Conservation (phyloP, 1,140 invertebrate species). For the Vanessa tameamea region DNA sequence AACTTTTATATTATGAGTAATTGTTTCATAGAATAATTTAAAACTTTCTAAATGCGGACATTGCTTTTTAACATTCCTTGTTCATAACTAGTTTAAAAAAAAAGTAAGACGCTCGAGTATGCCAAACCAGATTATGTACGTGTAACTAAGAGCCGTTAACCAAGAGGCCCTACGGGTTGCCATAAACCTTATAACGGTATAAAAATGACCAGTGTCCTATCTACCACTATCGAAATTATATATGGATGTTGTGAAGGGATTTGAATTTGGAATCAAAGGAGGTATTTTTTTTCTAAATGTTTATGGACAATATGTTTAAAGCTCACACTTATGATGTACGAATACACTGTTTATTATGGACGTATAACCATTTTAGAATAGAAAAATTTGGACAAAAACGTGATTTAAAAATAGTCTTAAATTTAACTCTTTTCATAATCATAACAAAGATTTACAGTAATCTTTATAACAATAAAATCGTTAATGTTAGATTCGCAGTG, state of each 20-base stretch:
- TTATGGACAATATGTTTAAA: too few relatives aligned
- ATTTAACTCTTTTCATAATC: neutral
- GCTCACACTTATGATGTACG: too few relatives aligned
- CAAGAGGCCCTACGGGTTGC: constrained; percentile 47
- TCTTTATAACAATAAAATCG: constrained; percentile 34
- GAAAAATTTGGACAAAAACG: too few relatives aligned
- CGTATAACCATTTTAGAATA: too few relatives aligned
- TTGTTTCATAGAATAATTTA: neutral
- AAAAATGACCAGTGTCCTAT: constrained; percentile 30
- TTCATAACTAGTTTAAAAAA: constrained; percentile 34
- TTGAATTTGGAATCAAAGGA: too few relatives aligned
- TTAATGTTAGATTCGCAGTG: constrained; percentile 61
- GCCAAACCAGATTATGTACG: constrained; percentile 36
- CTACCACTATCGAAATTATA: neutral
- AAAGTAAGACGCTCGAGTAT: constrained; percentile 28
- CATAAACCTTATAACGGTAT: constrained; percentile 40
- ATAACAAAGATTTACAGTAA: constrained; percentile 7
- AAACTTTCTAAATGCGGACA: constrained; percentile 31
- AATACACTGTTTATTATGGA: too few relatives aligned
- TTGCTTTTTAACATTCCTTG: constrained; percentile 28
- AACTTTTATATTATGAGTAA: too few relatives aligned
- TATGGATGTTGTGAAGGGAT: too few relatives aligned
- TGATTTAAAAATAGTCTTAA: neutral
- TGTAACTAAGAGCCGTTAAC: constrained; percentile 38
- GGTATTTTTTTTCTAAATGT: too few relatives aligned